phyloP scores from a whole-genome alignment of 2,113 vertebrate genomes.

The Phoenicopterus ruber region DNA sequence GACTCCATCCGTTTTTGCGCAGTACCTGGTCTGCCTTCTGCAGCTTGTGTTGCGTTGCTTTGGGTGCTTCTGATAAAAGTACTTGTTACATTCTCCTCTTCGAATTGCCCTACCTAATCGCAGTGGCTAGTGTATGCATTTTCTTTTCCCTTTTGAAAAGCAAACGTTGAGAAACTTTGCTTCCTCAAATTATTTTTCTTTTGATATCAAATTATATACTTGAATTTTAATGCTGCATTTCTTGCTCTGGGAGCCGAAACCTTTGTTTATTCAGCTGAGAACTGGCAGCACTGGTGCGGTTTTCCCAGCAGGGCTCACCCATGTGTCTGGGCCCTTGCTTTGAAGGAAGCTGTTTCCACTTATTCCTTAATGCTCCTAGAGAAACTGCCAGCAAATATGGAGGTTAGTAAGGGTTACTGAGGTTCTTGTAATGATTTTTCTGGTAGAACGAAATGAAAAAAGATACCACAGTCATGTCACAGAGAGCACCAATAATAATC shows the following conservation, averaged over 20 bases:
- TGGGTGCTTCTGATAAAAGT: neutral
- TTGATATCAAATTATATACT: neutral
- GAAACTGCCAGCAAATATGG: neutral
- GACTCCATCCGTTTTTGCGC: neutral
- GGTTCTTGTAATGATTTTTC: neutral
- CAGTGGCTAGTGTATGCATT: neutral
- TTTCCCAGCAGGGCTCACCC: neutral
- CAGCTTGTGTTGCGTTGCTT: neutral
- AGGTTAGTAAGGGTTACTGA: neutral
- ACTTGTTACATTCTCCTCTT: neutral
- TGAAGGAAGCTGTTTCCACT: neutral
- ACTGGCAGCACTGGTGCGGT: neutral
- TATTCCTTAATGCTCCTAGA: neutral
- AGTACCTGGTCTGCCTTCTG: neutral
- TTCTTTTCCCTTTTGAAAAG: neutral
- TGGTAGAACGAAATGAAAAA: neutral
- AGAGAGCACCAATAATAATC: neutral
- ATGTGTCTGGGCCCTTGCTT: neutral
- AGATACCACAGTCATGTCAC: neutral
- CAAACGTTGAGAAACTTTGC: neutral
- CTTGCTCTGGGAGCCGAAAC: neutral
- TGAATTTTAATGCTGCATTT: slow-evolving; percentile 16
- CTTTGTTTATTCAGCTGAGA: slow-evolving; percentile 8
- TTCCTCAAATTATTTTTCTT: neutral
- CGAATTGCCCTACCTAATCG: neutral